Base-by-base conservation (phyloP, 2,797 vertebrate species). In the Moxostoma hubbsi region DNA sequence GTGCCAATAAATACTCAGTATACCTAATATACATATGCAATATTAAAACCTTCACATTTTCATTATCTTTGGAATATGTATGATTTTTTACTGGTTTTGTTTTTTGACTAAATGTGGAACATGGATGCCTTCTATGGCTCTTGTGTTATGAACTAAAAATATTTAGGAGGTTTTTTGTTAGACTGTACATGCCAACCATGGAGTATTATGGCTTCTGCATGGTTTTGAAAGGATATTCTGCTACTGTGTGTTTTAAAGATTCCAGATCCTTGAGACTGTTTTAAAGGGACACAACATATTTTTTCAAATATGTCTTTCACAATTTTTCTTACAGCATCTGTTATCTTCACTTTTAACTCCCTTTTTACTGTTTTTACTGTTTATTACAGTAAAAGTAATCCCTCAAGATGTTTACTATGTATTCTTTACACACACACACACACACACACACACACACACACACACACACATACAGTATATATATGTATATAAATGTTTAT, bases 151-250 rank as follows among this genome's bases (percentile, higher is more conserved):
- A 68, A 77, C 13, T 61, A 68, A 77, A 77, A 68, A 4, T 9
- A 68, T 69, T 10, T 62, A 24, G 24, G 59, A 12, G 46, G 75
- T 11, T 61, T 18, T 77, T 67, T 69, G 55, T 24, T 47, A 46
- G 57, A 59, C 3, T 16, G 5, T 13, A 50, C 18, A 61, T 12
- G 13, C 47, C 45, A n/a, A 77, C 57, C 66, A 54, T 69, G 65
- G 9, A 69, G 5, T 13, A 49, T 50, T 45, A 46, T 49, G 15
- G 13, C 13, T 7, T 77, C 49, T 53, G 55, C 11, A 46, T 3
- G 15, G 47, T 53, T 77, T 77, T 62, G 51, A 61, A 77, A 62
- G 5, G 18, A 16, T 53, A 11, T 76, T 51, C 9, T 51, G 47
- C n/a, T 68, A 43, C 45, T 69, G 18, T 69, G 24, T 16, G 65